These are phyloP conservation scores for Caenorhabditis becei DNA, from an alignment of 2,888 invertebrate genomes.

Conservation along the genomic window DNA sequence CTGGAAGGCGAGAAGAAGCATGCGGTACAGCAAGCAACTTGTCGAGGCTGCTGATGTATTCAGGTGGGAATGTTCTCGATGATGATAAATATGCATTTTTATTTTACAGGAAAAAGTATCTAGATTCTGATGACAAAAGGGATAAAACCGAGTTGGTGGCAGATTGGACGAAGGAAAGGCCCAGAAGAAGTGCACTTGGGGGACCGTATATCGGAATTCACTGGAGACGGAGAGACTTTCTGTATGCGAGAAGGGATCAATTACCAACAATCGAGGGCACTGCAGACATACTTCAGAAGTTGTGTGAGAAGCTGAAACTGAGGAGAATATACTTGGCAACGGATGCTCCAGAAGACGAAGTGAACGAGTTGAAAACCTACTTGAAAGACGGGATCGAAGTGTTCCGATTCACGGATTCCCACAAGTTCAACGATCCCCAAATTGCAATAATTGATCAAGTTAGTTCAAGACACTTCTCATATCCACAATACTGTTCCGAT, in stretches of 20 bases:
- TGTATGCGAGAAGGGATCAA: constrained; percentile 87
- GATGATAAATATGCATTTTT: no score
- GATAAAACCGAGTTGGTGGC: constrained; percentile 62
- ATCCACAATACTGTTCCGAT: neutral
- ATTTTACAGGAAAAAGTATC: constrained; percentile 84
- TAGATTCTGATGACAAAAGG: constrained; percentile 63
- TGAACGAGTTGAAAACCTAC: constrained; percentile 82
- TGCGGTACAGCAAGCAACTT: constrained; percentile 90
- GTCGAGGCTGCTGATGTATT: constrained; percentile 87
- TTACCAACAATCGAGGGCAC: constrained; percentile 89
- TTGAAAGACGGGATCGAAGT: constrained; percentile 80
- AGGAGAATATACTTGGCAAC: constrained; percentile 74
- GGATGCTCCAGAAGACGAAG: constrained; percentile 81
- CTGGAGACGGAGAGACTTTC: constrained; percentile 92
- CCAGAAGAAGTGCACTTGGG: constrained; percentile 77
- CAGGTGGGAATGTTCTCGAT: constrained; percentile 82
- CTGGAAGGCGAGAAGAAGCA: constrained; percentile 89
- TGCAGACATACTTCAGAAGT: constrained; percentile 82
- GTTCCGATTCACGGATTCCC: constrained; percentile 54
- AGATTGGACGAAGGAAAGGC: constrained; percentile 53
- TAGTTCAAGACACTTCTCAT: neutral
- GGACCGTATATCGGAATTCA: constrained; percentile 90
- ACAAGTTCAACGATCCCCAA: constrained; percentile 73
- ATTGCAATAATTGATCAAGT: constrained; percentile 80
- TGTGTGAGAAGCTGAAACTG: constrained; percentile 62